Evolutionary conservation across 1,140 invertebrate genomes (phyloP), one percentile per base, ranked within the genome.

Genomic region (Drosophila rhopaloa): DNA sequence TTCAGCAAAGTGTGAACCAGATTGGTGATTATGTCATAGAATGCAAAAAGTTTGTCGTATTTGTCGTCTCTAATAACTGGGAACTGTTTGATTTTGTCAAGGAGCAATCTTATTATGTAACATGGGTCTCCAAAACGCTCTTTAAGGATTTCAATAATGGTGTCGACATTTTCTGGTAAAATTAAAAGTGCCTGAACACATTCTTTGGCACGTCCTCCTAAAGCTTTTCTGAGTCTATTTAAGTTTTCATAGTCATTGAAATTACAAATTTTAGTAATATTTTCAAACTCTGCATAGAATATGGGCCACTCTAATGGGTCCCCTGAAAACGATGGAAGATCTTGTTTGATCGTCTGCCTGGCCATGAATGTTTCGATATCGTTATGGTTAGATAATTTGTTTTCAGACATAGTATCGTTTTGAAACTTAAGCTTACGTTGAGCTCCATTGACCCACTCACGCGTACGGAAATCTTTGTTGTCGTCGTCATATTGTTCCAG

Each of bases 191-290:
- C 19, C 19, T 19, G 9, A 11, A 47, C 10, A 40, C 10, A 10
- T 46, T 46, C 44, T 46, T 46, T 46, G 14, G 19, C 44, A 46
- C 44, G 44, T 11, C 44, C 44, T 46, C 4, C 8, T 46, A 46
- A 46, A 10, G 44, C 14, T 46, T 46, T 46, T 46, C 44, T 46
- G 19, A 46, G 44, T 46, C 44, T 46, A 46, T 19, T 46, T 11
- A 46, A 11, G 10, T 46, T 46, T 16, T 46, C 16, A 24, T 46
- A 46, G 11, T 46, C 11, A 16, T 9, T 46, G 44, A 46, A 46
- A 46, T 46, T 46, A 46, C 16, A 46, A 46, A 19, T 24, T 47
- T 19, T 16, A 16, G 16, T 47, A 47, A 19, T 47, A 10, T 47
- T 47, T 24, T 47, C 19, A 9, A 47, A 47, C 6, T 47, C 44